Evolutionary conservation across 1,140 invertebrate genomes (phyloP).

Genomic region (Octopus bimaculoides): DNA sequence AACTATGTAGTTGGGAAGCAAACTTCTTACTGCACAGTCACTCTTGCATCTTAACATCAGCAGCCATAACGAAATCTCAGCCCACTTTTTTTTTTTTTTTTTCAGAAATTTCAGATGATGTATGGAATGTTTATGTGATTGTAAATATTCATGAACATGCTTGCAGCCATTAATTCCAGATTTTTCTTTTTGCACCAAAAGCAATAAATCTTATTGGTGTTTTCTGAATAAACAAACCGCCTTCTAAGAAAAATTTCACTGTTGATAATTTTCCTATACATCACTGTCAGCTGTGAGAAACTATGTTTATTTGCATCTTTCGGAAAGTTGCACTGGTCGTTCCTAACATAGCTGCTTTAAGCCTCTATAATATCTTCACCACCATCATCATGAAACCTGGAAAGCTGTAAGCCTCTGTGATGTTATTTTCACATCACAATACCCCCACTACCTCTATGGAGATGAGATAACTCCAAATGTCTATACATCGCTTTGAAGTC

Average conservation of each 20-base stretch:
- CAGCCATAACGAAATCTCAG: too few species aligned
- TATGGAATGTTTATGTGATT: background rate
- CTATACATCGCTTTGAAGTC: too few species aligned
- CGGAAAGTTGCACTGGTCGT: background rate
- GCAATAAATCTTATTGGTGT: background rate
- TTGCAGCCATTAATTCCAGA: background rate
- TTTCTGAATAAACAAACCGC: slow-evolving; percentile 4
- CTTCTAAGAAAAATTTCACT: background rate
- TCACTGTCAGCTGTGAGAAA: background rate
- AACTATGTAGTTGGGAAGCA: too few species aligned
- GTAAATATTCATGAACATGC: slow-evolving; percentile 4
- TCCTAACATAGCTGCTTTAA: background rate
- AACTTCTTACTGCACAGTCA: too few species aligned
- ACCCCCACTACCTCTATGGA: too few species aligned
- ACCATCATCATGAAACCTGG: too few species aligned
- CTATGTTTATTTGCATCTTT: background rate
- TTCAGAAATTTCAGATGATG: background rate
- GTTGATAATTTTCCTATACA: background rate
- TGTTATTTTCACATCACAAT: too few species aligned
- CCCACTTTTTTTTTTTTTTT: too few species aligned
- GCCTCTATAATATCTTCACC: too few species aligned
- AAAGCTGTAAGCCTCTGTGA: too few species aligned
- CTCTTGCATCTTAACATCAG: too few species aligned
- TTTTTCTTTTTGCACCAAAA: background rate
- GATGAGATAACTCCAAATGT: too few species aligned